Evolutionary conservation across 2,797 vertebrate species (phyloP), one percentile per base, ranked within the genome.

Genomic region (Micrastur ruficollis): DNA sequence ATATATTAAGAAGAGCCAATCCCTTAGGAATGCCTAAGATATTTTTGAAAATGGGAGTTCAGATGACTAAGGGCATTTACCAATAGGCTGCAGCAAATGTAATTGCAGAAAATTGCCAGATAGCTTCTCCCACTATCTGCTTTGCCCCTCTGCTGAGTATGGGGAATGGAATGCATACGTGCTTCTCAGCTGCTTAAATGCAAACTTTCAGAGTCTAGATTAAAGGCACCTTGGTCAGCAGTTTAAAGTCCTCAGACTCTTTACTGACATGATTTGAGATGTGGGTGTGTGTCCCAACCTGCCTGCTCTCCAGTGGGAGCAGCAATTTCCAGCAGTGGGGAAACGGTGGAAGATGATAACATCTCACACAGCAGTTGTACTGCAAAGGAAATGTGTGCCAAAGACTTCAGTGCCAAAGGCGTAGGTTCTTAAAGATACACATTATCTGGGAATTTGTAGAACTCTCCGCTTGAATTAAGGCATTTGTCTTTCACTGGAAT

Each of bases 101-200:
- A 97, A 85, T 85, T 87, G 81, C 55, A 83, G 79, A 83, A 89
- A 93, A 86, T 78, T 91, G 82, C 81, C 40, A 81, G 67, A 81
- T 83, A 68, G 44, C 65, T 91, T 94, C 65, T 85, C 46, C 16
- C 44, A 63, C 52, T 94, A 61, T 63, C 91, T 87, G 29, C 68
- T 95, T 65, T 78, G 63, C 56, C 74, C 67, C 81, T 89, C 67
- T 81, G 79, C 72, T 94, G 93, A 95, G 61, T 53, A 82, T 5
- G 3, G 26, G 68, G 68, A 94, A 71, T 73, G 71, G 84, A 96
- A 91, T 78, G 74, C 67, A 53, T 92, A 87, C 3, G 0, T 74
- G 67, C 63, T 90, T 56, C 65, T 82, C 72, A 76, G 78, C 40
- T 86, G 72, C 81, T 82, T 52, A 89, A 88, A 86, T 27, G 53